Conservation (phyloP, 2,888 invertebrate species). For the Cosmopolites sordidus region DNA sequence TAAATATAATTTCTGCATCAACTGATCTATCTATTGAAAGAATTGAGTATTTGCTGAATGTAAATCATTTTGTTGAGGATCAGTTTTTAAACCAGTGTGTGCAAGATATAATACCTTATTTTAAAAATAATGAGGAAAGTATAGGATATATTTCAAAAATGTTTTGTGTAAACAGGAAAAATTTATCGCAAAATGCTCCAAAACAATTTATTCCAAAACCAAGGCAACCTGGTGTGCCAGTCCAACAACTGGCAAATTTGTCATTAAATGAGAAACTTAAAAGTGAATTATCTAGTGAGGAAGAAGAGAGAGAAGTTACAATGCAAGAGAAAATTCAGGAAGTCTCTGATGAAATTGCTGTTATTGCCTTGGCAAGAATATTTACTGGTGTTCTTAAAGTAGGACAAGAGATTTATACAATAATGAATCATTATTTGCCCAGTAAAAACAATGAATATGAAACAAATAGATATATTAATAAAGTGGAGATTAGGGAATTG, state of each 20-base stretch:
- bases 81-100: conserved; percentile 65
- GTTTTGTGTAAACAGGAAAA: conserved; percentile 73
- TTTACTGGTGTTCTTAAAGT: conserved; percentile 80
- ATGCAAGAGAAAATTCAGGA: conserved; percentile 26
- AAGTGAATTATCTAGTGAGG: conserved; percentile 12
- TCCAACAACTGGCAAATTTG: conserved; percentile 2
- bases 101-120: conserved; percentile 51
- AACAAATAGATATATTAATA: conserved; percentile 50
- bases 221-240: conserved; percentile 13
- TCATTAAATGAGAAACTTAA: conserved; percentile 6
- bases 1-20: conserved; percentile 78
- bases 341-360: conserved; percentile 53
- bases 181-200: conserved; percentile 74
- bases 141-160: conserved; percentile 84
- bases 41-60: conserved; percentile 78
- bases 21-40: conserved; percentile 68
- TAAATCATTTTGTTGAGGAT: conserved; percentile 53
- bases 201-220: conserved; percentile 66
- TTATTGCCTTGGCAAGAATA: conserved; percentile 89
- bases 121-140: conserved; percentile 39
- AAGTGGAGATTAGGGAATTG: conserved; percentile 63
- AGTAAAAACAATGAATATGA: conserved; percentile 32
- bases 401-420: conserved; percentile 75
- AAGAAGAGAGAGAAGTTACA: conserved; percentile 6
- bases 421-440: conserved; percentile 88